A percentile compares a stretch with the other conserved stretches of the same genome.
Conservation (phyloP, 2,797 vertebrate genomes). For the Alcedo atthis region DNA sequence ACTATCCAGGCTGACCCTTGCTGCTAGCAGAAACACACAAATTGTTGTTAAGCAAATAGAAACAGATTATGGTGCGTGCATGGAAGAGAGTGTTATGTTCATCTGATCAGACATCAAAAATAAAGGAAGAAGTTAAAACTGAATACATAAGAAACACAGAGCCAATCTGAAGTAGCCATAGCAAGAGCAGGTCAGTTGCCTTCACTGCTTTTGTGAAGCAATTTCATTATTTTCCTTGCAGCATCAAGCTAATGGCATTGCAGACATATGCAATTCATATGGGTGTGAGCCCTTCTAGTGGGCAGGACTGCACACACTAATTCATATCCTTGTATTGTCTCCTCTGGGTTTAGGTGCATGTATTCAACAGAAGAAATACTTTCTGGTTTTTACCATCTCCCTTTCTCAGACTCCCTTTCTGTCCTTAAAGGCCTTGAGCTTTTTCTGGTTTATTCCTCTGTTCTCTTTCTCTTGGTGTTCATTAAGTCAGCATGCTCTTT, state of each 20-base stretch:
- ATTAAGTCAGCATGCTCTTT: conserved; percentile 1
- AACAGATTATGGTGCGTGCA: not conserved
- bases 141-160: not conserved
- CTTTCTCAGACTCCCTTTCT: conserved; percentile 11
- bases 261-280: conserved; percentile 19
- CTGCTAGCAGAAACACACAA: not conserved
- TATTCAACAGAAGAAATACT: conserved; percentile 15
- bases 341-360: conserved; percentile 2
- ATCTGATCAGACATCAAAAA: not conserved
- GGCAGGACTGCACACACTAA: not conserved
- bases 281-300: not conserved
- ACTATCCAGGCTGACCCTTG: not conserved
- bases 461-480: not conserved
- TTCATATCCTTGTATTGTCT: not conserved
- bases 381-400: conserved; percentile 7
- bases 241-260: conserved; percentile 16
- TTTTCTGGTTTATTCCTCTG: not conserved
- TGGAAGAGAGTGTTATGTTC: not conserved
- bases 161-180: not conserved
- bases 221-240: conserved; percentile 31
- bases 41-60: not conserved
- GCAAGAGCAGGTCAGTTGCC: conserved; percentile 1
- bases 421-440: conserved; percentile 32
- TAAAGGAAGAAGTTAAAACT: not conserved
- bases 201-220: conserved; percentile 9